Evolutionary conservation across 2,113 vertebrate genomes (phyloP).

Genomic region (Cebidichthys violaceus): DNA sequence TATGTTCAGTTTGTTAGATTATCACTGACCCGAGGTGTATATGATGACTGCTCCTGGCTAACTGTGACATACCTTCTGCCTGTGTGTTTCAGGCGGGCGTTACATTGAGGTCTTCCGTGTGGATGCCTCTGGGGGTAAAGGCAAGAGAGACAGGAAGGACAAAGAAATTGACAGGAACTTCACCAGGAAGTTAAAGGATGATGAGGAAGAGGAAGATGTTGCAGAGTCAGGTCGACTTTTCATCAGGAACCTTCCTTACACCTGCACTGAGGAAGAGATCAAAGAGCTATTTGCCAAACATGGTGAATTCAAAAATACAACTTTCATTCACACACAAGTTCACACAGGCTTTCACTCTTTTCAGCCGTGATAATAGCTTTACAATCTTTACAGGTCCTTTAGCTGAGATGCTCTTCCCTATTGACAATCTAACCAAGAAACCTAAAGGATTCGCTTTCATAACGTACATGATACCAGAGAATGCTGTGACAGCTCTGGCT

Average conservation of each 20-base stretch:
- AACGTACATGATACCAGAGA: constrained; percentile 95
- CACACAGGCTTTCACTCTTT: background rate
- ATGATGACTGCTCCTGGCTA: background rate
- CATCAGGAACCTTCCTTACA: constrained; percentile 94
- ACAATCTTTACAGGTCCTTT: constrained; percentile 85
- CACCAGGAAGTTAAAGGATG: constrained; percentile 84
- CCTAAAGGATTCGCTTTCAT: constrained; percentile 97
- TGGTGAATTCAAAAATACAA: constrained; percentile 74
- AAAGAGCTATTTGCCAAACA: constrained; percentile 89
- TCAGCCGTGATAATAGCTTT: background rate
- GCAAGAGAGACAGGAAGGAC: constrained; percentile 61
- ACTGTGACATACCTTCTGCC: fast-evolving
- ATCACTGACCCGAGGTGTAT: background rate
- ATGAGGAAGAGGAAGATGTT: constrained; percentile 94
- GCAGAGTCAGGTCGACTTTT: constrained; percentile 94
- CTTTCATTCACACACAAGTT: background rate
- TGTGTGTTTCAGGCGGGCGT: constrained; percentile 84
- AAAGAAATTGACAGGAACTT: constrained; percentile 77
- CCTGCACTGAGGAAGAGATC: constrained; percentile 92
- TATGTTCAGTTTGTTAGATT: background rate
- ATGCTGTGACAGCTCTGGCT: constrained; percentile 89
- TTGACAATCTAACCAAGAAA: constrained; percentile 92
- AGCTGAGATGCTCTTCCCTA: constrained; percentile 92
- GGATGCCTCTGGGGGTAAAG: constrained; percentile 36
- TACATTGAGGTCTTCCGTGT: constrained; percentile 90